Base-by-base conservation (phyloP, 2,113 vertebrate genomes). In the Pterocles burchelli region DNA sequence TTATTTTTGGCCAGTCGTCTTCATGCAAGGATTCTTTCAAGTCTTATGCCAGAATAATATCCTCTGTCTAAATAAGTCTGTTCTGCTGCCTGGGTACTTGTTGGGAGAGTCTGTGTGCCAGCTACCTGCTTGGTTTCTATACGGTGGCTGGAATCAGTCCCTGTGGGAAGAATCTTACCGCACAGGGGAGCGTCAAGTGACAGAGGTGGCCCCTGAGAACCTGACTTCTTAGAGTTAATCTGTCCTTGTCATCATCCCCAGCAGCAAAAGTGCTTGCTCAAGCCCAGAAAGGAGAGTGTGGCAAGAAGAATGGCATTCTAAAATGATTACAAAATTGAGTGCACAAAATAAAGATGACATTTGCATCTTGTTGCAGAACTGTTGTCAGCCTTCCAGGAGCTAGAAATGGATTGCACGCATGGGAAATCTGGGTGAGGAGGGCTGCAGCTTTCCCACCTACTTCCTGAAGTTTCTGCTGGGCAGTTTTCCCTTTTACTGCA, bases 111-210 rank as follows among this genome's bases (percentile, higher is more conserved):
- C 11, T 21, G 21, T 62, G 38, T 71, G 81, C 13, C 82, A 66
- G 28, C 51, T 52, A 7, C 36, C 16, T 77, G 18, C 1, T 3
- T 84, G 46, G 17, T 66, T 89, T 77, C 54, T 70, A 0, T 10
- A 2, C 2, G 20, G 22, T 65, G 33, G 5, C 34, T 38, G 67
- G 66, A 65, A 76, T 86, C 51, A n/a, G 76, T 26, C 12, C 21
- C 8, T 54, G 1, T 29, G 45, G 63, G 46, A 57, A 51, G 55
- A 70, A 62, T 46, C 36, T n/a, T 55, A 5, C 31, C 1, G 1
- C 3, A 1, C 4, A 13, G 28, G 10, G 34, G 55, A 59, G 21
- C 1, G 2, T 45, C 6, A 5, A 29, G 43, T 36, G 51, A 10
- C 21, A 25, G 55, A 66, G 43, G 4, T 54, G 28, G 54, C 28